Conservation (phyloP, 1,140 invertebrate species). For the Maconellicoccus hirsutus region DNA sequence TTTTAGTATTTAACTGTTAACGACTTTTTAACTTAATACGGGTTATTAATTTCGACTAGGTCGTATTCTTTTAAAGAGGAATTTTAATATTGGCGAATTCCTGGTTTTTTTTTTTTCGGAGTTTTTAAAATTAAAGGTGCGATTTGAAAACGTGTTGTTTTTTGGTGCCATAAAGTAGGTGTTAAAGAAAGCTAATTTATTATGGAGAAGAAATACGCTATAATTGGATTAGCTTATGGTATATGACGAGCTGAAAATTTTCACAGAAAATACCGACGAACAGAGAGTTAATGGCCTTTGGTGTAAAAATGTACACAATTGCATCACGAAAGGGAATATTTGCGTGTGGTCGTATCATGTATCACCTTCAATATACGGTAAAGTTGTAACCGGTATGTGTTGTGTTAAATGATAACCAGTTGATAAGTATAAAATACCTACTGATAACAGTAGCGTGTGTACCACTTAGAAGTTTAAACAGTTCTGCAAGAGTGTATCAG, state of each 20-base stretch:
- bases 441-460: slow-evolving; percentile 7
- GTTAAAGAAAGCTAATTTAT: no score
- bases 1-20: slow-evolving; percentile 22
- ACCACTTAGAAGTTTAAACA: not conserved
- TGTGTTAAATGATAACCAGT: slow-evolving; percentile 9
- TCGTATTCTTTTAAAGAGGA: not conserved
- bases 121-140: no score
- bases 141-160: no score
- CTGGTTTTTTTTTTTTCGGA: not conserved
- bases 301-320: not conserved
- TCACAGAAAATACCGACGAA: not conserved
- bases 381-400: slow-evolving; percentile 3
- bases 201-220: no score
- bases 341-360: slow-evolving; percentile 1
- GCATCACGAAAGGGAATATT: not conserved
- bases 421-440: slow-evolving; percentile 1
- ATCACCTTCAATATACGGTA: not conserved
- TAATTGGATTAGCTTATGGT: no score
- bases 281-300: not conserved
- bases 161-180: no score
- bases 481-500: not conserved
- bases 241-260: no score
- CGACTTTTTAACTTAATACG: slow-evolving; percentile 22
- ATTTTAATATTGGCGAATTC: slow-evolving; percentile 15
- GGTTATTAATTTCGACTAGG: slow-evolving; percentile 18